phyloP scores from a whole-genome alignment of 2,888 invertebrate genomes.

The Pteria penguin region DNA sequence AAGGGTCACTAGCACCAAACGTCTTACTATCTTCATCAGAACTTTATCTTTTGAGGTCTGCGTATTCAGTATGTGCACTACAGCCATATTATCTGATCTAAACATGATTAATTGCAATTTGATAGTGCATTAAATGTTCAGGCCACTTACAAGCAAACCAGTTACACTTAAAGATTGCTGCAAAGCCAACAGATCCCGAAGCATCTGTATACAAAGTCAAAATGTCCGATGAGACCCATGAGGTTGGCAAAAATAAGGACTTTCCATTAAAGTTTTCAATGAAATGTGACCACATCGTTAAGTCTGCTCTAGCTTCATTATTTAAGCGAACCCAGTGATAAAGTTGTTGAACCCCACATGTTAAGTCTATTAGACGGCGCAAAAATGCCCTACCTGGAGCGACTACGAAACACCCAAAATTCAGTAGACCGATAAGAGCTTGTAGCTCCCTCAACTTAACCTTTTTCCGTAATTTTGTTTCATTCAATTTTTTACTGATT shows the following conservation, averaged over 20 bases:
- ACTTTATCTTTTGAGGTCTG: background rate
- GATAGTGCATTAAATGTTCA: no score
- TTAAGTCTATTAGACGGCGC: background rate
- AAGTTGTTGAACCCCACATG: background rate
- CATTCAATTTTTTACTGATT: background rate
- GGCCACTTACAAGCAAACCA: no score
- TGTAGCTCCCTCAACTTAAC: background rate
- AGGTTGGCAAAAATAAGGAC: background rate
- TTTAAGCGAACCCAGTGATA: no score
- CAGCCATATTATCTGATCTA: no score
- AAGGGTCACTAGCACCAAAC: background rate
- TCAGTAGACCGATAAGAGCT: background rate
- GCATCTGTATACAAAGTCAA: conserved; percentile 9
- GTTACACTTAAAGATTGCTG: background rate
- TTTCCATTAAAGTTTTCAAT: conserved; percentile 1
- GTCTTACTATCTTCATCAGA: background rate
- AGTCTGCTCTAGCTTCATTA: conserved; percentile 13
- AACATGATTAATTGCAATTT: no score
- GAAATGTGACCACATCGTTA: background rate
- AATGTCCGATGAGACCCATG: conserved; percentile 2
- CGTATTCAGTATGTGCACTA: no score
- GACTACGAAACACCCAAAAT: background rate
- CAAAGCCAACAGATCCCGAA: conserved; percentile 15
- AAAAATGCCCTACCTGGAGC: background rate
- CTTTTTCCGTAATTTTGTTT: background rate